Base-by-base conservation (phyloP, 2,797 vertebrate species). In the Pangasius mekongensis region DNA sequence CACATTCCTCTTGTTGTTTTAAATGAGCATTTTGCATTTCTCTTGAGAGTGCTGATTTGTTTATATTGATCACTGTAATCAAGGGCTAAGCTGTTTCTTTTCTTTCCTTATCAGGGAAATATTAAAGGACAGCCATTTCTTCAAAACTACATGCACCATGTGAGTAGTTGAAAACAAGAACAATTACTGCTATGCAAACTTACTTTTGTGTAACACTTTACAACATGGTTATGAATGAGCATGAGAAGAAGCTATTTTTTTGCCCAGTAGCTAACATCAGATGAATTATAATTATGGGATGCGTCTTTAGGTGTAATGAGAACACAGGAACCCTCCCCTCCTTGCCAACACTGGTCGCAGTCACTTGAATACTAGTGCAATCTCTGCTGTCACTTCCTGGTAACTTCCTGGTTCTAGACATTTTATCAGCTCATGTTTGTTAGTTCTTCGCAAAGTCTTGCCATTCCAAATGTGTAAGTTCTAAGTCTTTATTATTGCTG, bases 1-100 rank as follows among this genome's bases (percentile, higher is more conserved):
- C 8, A 86, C 87, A 85, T 89, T 91, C 67, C 36, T 85, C 78
- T 74, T 87, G 89, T 89, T 74, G 82, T 62, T 90, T 91, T 82
- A 88, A 90, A 90, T 83, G 43, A 90, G 49, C 84, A 47, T 86
- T 89, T 87, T 67, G 30, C 39, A 86, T n/a, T 83, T 89, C 83
- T 89, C 36, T 10, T 9, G 24, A 85, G 86, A 73, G 64, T 18
- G 13, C 71, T 77, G 58, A 86, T 89, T 88, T 87, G 83, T 88
- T 8, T 49, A 47, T 81, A 87, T 89, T 90, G 84, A 90, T 89
- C 16, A 66, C n/a, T 78, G 30, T 62, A 52, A 73, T 88, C 74
- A 71, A 86, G 69, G 27, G 54, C 1, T 9, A 52, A 52, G 30
- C 52, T 56, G 43, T 54, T 52, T 33, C 47, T 84, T 54, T 66